These are phyloP conservation scores for Imbricaverruca yamaguchii DNA, from an alignment of 2,888 invertebrate genomes.

Conservation along the genomic window DNA sequence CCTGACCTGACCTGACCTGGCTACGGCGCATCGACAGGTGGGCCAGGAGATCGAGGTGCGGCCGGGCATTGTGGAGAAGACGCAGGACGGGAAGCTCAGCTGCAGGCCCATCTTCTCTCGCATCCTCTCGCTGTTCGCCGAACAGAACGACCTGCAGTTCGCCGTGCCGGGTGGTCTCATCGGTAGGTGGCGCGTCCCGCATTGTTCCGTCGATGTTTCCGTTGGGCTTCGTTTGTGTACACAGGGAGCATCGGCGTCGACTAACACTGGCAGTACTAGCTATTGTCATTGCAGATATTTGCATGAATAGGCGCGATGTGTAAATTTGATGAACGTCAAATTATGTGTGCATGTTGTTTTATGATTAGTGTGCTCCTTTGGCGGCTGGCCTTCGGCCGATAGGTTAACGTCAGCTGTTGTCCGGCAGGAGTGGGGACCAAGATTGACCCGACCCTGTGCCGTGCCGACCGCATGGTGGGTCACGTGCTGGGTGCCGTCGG, in stretches of 20 bases:
- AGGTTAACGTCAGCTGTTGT: no score
- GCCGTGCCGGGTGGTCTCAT: conserved; percentile 99
- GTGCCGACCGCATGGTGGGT: conserved; percentile 96
- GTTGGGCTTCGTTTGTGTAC: no score
- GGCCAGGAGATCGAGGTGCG: conserved; percentile 99
- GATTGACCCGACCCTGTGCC: conserved; percentile 96
- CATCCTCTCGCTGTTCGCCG: conserved; percentile 93
- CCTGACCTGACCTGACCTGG: no score
- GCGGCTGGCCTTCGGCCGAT: no score
- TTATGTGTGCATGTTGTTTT: no score
- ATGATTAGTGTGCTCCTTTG: no score
- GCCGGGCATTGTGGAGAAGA: conserved; percentile 85
- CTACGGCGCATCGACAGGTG: conserved; percentile 48
- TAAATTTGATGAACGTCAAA: no score
- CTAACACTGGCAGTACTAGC: no score
- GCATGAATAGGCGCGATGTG: no score
- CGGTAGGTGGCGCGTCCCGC: conserved; percentile 46
- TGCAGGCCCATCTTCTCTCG: conserved; percentile 95
- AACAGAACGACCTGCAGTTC: conserved; percentile 96
- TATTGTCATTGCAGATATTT: no score
- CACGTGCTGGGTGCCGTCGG: conserved; percentile 96
- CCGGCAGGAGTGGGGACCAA: conserved; percentile 34
- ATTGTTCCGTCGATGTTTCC: no score
- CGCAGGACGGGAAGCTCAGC: conserved; percentile 67
- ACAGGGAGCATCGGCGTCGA: no score